These are phyloP conservation scores for Oreamnos americanus DNA, from an alignment of 2,113 vertebrate genomes.

Conservation along the genomic window DNA sequence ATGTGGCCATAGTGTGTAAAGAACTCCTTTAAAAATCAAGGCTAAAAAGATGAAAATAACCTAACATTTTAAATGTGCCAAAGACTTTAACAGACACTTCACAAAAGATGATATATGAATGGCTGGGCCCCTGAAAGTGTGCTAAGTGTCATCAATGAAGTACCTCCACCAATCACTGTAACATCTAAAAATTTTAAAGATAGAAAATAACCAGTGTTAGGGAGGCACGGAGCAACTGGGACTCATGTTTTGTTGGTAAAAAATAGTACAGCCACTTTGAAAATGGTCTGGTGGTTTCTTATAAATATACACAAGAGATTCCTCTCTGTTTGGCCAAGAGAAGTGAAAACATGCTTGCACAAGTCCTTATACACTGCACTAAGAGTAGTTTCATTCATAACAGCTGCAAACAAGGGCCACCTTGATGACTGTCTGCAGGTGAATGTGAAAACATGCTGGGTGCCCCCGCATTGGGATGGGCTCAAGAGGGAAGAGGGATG, in stretches of 20 bases:
- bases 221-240: background rate
- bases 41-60: background rate
- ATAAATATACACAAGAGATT: background rate
- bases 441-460: background rate
- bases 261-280: background rate
- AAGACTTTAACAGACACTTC: background rate
- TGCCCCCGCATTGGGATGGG: fast-evolving
- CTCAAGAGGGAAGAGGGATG: background rate
- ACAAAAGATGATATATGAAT: background rate
- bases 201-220: background rate
- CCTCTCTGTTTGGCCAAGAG: background rate
- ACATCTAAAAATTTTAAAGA: background rate
- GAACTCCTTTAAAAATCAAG: background rate
- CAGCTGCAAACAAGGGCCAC: background rate
- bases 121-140: too few species aligned
- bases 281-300: background rate
- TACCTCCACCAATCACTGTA: background rate
- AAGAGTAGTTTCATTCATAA: background rate
- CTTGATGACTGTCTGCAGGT: background rate
- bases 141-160: background rate
- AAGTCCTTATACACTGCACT: background rate
- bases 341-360: background rate
- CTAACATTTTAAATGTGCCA: background rate
- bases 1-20: background rate
- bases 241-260: background rate